These are phyloP conservation scores for Leptura quadrifasciata DNA, from an alignment of 2,888 invertebrate species.

Conservation along the genomic window DNA sequence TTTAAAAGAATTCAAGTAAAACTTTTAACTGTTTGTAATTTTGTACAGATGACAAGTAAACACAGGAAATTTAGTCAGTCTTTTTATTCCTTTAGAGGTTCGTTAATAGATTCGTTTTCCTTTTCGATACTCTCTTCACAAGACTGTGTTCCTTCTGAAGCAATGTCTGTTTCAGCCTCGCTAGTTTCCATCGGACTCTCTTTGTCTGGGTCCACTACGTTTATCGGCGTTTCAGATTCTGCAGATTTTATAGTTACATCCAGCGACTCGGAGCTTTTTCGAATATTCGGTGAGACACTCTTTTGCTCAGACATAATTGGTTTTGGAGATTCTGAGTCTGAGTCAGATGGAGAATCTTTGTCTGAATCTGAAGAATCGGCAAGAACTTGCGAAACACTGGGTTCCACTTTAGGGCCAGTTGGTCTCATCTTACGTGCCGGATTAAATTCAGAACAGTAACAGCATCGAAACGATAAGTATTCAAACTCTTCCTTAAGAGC, in stretches of 20 bases:
- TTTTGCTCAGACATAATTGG: slow-evolving; percentile 41
- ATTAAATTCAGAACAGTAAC: slow-evolving; percentile 91
- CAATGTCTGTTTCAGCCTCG: background rate
- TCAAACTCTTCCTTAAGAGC: slow-evolving; percentile 83
- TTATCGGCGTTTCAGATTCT: slow-evolving; percentile 16
- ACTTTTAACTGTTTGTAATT: slow-evolving; percentile 21
- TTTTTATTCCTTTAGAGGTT: slow-evolving; percentile 26
- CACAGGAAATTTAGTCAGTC: slow-evolving; percentile 29
- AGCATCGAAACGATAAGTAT: slow-evolving; percentile 89
- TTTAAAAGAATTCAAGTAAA: slow-evolving; percentile 35
- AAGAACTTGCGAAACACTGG: slow-evolving; percentile 37
- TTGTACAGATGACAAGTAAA: slow-evolving; percentile 9
- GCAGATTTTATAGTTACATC: slow-evolving; percentile 29
- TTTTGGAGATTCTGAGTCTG: slow-evolving; percentile 45
- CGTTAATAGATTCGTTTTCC: slow-evolving; percentile 26
- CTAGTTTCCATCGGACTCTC: slow-evolving; percentile 26
- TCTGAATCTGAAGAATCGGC: slow-evolving; percentile 67
- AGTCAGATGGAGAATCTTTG: slow-evolving; percentile 49
- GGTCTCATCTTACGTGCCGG: slow-evolving; percentile 92
- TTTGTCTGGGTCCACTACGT: slow-evolving; percentile 32
- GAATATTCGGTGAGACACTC: slow-evolving; percentile 57
- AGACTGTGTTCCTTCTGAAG: background rate
- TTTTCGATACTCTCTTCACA: background rate
- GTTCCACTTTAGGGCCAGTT: slow-evolving; percentile 80
- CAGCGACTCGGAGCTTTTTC: slow-evolving; percentile 47